Percentiles rank a stretch among this genome's conserved stretches.
These are phyloP conservation scores for Lomographa bimaculata DNA, from an alignment of 2,888 invertebrate species.

Conservation along the genomic window DNA sequence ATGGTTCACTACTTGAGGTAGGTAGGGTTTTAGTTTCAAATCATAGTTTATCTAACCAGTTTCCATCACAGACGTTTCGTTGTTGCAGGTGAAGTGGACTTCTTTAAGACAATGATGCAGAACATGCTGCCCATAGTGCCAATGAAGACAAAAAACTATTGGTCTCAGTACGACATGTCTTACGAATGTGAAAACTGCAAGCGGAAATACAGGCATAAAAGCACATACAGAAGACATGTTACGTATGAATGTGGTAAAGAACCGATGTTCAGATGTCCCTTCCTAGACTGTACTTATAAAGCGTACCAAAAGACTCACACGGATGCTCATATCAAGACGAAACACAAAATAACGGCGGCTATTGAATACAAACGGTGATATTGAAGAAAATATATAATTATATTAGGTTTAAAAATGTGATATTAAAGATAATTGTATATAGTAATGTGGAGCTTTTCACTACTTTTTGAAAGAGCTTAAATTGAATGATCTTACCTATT, in stretches of 20 bases:
- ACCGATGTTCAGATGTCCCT: conserved; percentile 78
- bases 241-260: conserved; percentile 87
- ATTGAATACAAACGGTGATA: conserved; percentile 81
- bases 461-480: too few relatives aligned
- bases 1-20: too few relatives aligned
- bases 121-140: conserved; percentile 74
- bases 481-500: too few relatives aligned
- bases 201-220: conserved; percentile 89
- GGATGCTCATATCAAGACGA: conserved; percentile 78
- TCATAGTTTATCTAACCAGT: background rate
- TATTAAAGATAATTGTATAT: conserved; percentile 64
- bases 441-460: conserved; percentile 10
- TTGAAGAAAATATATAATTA: conserved; percentile 23
- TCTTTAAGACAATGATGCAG: conserved; percentile 78
- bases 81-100: conserved; percentile 81
- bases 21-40: conserved; percentile 17
- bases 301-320: conserved; percentile 80
- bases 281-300: conserved; percentile 75
- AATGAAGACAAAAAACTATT: conserved; percentile 79
- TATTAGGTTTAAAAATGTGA: conserved; percentile 58
- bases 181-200: conserved; percentile 87
- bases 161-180: conserved; percentile 73
- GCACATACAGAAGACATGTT: conserved; percentile 88
- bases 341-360: conserved; percentile 77
- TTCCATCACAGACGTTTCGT: conserved; percentile 50